Evolutionary conservation across 2,888 invertebrate genomes (phyloP).

Genomic region (Drosophila rubida): DNA sequence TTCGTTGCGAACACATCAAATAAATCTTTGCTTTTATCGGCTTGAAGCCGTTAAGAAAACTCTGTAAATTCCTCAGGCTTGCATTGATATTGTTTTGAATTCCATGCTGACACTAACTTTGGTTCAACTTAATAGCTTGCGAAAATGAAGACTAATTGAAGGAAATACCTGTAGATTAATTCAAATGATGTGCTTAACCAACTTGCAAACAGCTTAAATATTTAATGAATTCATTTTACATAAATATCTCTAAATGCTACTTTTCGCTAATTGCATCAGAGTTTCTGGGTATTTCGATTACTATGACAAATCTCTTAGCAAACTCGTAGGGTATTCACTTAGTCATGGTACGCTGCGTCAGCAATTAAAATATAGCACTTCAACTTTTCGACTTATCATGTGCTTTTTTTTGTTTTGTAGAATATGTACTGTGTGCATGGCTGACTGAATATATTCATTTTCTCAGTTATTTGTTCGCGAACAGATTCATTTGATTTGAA

Average conservation of each 20-base stretch:
- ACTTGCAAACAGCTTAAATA: neutral
- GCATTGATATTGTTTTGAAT: neutral
- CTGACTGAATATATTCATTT: slow-evolving; percentile 9
- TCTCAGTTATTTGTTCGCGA: slow-evolving; percentile 13
- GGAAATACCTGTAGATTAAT: neutral
- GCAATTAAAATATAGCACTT: slow-evolving; percentile 24
- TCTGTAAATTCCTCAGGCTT: neutral
- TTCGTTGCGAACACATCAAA: neutral
- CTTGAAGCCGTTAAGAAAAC: neutral
- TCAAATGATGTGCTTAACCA: neutral
- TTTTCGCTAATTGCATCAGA: neutral
- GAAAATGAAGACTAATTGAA: neutral
- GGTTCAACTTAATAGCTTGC: neutral
- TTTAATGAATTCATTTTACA: neutral
- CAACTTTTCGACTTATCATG: slow-evolving; percentile 21
- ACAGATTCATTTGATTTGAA: slow-evolving; percentile 43
- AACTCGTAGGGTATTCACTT: slow-evolving; percentile 14
- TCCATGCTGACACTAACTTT: neutral
- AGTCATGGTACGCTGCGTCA: slow-evolving; percentile 37
- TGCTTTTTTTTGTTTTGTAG: slow-evolving; percentile 14
- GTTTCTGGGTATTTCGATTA: slow-evolving; percentile 2
- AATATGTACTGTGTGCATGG: neutral
- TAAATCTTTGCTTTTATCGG: slow-evolving; percentile 1
- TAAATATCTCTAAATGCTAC: neutral
- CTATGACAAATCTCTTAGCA: slow-evolving; percentile 17